A percentile compares a stretch with the other conserved stretches of the same genome.
Conservation (phyloP, 2,888 invertebrate species). For the Holacanthella duospinosa region DNA sequence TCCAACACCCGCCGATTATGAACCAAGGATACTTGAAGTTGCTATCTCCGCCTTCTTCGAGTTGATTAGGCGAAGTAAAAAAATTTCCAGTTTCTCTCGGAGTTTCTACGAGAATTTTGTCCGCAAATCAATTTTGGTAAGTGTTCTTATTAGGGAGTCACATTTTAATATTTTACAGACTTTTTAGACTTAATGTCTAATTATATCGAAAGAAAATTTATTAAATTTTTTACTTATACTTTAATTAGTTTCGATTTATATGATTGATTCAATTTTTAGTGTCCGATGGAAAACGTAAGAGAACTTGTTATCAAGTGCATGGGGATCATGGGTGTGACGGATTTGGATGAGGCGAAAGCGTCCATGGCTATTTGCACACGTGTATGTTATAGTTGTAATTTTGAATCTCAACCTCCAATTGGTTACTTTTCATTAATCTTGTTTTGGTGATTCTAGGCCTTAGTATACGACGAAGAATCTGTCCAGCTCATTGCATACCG, state of each 20-base stretch:
- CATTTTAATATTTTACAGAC: no score
- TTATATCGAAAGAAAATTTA: no score
- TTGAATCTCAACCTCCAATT: background rate
- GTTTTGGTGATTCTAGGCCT: background rate
- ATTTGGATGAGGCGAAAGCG: background rate
- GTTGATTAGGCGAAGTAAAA: background rate
- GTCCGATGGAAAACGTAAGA: background rate
- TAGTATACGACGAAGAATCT: background rate
- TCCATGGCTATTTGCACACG: background rate
- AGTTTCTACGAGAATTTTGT: background rate
- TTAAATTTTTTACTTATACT: no score
- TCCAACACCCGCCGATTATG: background rate
- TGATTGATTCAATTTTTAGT: background rate
- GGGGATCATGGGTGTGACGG: background rate
- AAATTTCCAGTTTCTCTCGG: background rate
- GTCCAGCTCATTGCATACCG: background rate
- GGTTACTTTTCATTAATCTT: background rate
- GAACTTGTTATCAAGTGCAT: background rate
- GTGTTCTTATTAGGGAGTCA: no score
- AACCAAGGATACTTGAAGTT: background rate
- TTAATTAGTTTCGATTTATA: no score
- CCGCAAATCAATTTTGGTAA: background rate
- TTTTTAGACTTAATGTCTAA: no score
- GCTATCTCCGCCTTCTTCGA: background rate
- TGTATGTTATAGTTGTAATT: background rate